These are phyloP conservation scores for Neomonachus schauinslandi DNA, from an alignment of 2,113 vertebrate species.

Conservation along the genomic window DNA sequence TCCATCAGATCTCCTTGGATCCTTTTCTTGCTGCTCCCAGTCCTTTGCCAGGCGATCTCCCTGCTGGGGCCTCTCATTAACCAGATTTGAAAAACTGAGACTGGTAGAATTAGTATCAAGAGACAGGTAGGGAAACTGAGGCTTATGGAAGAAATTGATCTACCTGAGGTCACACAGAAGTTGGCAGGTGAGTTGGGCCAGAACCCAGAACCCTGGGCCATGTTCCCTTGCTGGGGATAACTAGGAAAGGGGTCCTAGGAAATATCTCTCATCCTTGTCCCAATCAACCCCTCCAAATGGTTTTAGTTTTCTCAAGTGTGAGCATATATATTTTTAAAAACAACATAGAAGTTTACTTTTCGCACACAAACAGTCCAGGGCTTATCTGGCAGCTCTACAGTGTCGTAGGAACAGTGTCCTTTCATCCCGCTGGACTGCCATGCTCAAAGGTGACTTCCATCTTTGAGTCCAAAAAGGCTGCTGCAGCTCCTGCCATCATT, in stretches of 20 bases:
- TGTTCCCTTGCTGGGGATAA: not conserved
- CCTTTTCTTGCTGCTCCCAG: not conserved
- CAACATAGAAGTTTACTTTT: not conserved
- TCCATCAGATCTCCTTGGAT: not conserved
- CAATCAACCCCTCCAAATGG: no score
- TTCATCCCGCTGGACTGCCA: not conserved
- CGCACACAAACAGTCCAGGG: not conserved
- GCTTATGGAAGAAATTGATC: not conserved
- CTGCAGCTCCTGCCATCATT: not conserved
- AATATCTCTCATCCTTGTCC: not conserved
- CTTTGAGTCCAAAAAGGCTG: not conserved
- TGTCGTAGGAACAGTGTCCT: not conserved
- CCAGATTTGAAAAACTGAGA: not conserved
- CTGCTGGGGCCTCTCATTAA: not conserved
- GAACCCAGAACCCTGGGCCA: not conserved
- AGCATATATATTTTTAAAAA: not conserved
- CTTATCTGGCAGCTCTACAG: rapidly evolving
- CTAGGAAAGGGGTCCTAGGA: not conserved
- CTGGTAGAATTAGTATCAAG: not conserved
- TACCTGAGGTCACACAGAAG: not conserved
- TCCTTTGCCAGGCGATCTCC: not conserved
- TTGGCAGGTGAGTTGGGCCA: not conserved
- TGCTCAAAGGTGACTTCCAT: not conserved
- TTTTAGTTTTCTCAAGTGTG: not conserved
- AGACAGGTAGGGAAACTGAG: not conserved